Evolutionary conservation across 23 tunicate species (phyloP).

Genomic region (Trididemnum miniatum): DNA sequence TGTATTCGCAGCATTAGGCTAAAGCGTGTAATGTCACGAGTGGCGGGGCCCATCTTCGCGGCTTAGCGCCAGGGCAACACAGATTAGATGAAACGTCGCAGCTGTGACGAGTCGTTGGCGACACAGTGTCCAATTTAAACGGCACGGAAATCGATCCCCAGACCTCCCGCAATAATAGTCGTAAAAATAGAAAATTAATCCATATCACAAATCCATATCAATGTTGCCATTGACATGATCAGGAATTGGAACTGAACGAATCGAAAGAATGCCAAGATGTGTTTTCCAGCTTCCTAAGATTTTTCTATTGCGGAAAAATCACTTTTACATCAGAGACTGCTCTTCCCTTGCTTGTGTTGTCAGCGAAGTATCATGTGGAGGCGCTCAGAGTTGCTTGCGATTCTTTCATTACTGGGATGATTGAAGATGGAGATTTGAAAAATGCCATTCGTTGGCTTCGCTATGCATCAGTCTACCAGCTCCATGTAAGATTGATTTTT

Average conservation of each 20-base stretch:
- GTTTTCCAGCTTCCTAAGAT: constrained; percentile 79
- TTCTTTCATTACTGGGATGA: constrained; percentile 83
- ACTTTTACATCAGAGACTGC: constrained; percentile 83
- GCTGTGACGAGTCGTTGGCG: too few relatives aligned
- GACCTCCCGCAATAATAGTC: too few relatives aligned
- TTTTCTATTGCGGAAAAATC: constrained; percentile 95
- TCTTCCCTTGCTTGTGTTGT: constrained; percentile 82
- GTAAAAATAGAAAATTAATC: too few relatives aligned
- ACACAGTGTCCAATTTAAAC: too few relatives aligned
- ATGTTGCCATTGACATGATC: too few relatives aligned
- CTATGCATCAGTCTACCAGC: constrained; percentile 75
- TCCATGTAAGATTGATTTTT: constrained; percentile 71
- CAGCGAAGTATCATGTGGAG: constrained; percentile 83
- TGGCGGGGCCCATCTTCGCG: too few relatives aligned
- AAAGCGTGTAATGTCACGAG: too few relatives aligned
- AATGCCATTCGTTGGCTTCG: constrained; percentile 83
- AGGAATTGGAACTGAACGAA: constrained; percentile 90
- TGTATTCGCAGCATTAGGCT: too few relatives aligned
- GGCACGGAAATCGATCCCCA: too few relatives aligned
- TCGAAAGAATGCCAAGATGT: constrained; percentile 86
- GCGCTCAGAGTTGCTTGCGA: constrained; percentile 93
- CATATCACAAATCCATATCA: too few relatives aligned
- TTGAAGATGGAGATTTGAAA: constrained; percentile 97
- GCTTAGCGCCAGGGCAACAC: too few relatives aligned
- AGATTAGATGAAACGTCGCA: too few relatives aligned